phyloP scores from a whole-genome alignment of 1,140 invertebrate species.

The Xylocopa sonorina region DNA sequence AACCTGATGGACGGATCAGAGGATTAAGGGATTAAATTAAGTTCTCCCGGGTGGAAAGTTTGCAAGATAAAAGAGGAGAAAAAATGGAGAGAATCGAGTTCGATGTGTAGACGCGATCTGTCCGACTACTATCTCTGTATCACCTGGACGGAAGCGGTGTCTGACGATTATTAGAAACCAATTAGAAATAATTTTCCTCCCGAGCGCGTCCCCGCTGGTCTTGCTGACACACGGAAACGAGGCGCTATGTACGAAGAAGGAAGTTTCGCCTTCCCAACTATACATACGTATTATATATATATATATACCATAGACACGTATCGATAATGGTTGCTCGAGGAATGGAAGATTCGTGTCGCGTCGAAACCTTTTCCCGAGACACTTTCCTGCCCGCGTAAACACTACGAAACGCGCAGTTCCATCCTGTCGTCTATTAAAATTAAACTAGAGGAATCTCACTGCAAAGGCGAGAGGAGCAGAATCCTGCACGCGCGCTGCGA shows the following conservation, averaged over 20 bases:
- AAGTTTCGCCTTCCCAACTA: conserved; percentile 28
- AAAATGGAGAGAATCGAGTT: conserved; percentile 9
- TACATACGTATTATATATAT: too few species aligned
- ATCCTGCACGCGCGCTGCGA: too few species aligned
- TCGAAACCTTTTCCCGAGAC: background rate
- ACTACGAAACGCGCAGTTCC: too few species aligned
- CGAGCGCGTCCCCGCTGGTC: too few species aligned
- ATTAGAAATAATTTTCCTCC: conserved; percentile 39
- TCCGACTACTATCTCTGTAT: too few species aligned
- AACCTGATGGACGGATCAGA: conserved; percentile 36
- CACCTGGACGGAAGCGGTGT: background rate
- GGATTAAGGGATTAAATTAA: conserved; percentile 37
- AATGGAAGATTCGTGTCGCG: conserved; percentile 31
- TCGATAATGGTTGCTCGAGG: conserved; percentile 23
- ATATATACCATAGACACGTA: too few species aligned
- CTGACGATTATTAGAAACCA: conserved; percentile 27
- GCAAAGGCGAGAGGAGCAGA: too few species aligned
- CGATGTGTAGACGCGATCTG: background rate
- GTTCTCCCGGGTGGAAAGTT: conserved; percentile 26
- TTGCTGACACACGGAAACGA: conserved; percentile 10
- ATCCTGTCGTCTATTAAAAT: too few species aligned
- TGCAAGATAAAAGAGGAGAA: conserved; percentile 33
- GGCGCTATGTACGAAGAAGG: background rate
- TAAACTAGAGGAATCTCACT: too few species aligned
- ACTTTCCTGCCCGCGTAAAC: background rate